phyloP scores from a whole-genome alignment of 1,140 invertebrate species.

The Aphelenchoides besseyi region DNA sequence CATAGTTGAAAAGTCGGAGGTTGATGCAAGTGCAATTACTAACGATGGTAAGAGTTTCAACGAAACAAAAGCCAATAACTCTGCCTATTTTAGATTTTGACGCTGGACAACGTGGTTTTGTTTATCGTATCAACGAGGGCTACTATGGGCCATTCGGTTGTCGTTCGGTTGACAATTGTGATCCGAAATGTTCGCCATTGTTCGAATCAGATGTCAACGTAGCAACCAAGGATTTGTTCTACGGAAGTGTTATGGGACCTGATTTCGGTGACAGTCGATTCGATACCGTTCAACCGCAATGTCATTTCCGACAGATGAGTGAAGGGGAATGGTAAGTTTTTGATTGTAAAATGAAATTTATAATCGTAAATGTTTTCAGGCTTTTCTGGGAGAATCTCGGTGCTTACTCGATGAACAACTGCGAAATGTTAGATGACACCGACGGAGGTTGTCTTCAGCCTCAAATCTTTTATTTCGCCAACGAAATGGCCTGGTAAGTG shows the following conservation, averaged over 20 bases:
- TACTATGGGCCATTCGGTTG: slow-evolving; percentile 97
- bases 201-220: slow-evolving; percentile 26
- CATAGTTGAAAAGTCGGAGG: slow-evolving; percentile 76
- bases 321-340: slow-evolving; percentile 37
- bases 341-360: background rate
- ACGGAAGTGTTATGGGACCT: slow-evolving; percentile 31
- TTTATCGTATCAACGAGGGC: slow-evolving; percentile 94
- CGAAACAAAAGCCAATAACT: background rate
- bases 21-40: slow-evolving; percentile 60
- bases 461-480: slow-evolving; percentile 38
- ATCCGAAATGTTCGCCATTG: slow-evolving; percentile 41
- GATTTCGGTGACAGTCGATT: slow-evolving; percentile 23
- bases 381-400: slow-evolving; percentile 46
- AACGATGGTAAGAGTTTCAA: slow-evolving; percentile 40
- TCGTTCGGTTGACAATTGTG: slow-evolving; percentile 64
- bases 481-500: slow-evolving; percentile 33
- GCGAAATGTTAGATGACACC: slow-evolving; percentile 35
- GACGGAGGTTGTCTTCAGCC: background rate
- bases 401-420: slow-evolving; percentile 43
- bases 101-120: slow-evolving; percentile 68
- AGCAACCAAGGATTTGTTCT: slow-evolving; percentile 16
- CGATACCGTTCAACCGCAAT: slow-evolving; percentile 35
- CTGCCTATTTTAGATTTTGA: slow-evolving; percentile 39
- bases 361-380: background rate
- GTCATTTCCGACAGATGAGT: slow-evolving; percentile 41